phyloP scores from a whole-genome alignment of 1,140 invertebrate species.

The Ips typographus region DNA sequence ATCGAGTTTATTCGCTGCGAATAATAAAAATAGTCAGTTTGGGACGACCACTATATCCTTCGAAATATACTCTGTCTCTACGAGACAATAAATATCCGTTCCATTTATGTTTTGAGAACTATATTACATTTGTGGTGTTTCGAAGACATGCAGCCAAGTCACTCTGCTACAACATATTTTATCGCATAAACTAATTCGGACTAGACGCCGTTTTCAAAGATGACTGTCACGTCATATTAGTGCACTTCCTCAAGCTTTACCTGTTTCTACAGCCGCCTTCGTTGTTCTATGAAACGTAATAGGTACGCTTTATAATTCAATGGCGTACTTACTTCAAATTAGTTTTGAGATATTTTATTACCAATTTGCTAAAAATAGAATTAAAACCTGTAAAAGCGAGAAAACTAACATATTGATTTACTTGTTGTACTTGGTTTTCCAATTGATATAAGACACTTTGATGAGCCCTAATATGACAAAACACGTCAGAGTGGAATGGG shows the following conservation, averaged over 20 bases:
- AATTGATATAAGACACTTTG: too few species aligned
- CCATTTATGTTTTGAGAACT: not conserved
- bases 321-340: not conserved
- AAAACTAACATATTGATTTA: too few species aligned
- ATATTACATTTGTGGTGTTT: not conserved
- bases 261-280: slow-evolving; percentile 18
- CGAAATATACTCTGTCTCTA: not conserved
- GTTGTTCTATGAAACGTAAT: slow-evolving; percentile 29
- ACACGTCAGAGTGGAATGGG: too few species aligned
- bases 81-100: slow-evolving; percentile 5
- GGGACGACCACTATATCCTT: too few species aligned
- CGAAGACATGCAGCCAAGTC: slow-evolving; percentile 16
- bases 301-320: slow-evolving; percentile 25
- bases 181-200: slow-evolving; percentile 31
- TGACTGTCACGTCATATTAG: slow-evolving; percentile 35
- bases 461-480: too few species aligned
- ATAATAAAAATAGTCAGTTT: too few species aligned
- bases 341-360: not conserved
- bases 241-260: slow-evolving; percentile 31
- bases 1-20: too few species aligned
- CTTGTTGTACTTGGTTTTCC: too few species aligned
- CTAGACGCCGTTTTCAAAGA: slow-evolving; percentile 29
- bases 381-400: too few species aligned
- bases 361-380: too few species aligned
- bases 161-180: slow-evolving; percentile 25